Base-by-base conservation (phyloP, 2,888 invertebrate genomes). In the Eupithecia pulchellata region DNA sequence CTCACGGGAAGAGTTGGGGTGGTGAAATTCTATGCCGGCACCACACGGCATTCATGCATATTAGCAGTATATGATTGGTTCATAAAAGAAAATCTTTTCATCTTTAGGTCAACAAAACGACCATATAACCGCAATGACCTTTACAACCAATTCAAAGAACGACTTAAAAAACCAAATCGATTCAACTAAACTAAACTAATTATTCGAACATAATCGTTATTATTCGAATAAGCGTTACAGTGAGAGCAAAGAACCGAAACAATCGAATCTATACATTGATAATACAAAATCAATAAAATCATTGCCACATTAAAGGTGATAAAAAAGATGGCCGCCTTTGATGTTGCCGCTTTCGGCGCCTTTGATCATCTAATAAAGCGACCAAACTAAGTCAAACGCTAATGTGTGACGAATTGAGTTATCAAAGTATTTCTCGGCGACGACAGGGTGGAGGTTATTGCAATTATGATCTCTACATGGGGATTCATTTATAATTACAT, bases 231-330 rank as follows among this genome's bases (percentile, higher is more conserved):
- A 87, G 85, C 87, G 87, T 85, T 86, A 82, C 87, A 86, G 89
- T 87, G 87, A 90, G 89, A 89, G 90, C 91, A 89, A n/a, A 90
- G 86, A 91, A 92, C 89, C 84, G 83, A 82, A 81, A 85, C 84
- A 84, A 84, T 80, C 79, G 82, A 82, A 82, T 87, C 84, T 84
- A 85, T 25, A 52, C 52, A 52, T 76, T 72, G 87, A 88, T 91
- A 89, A 91, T 89, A 91, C 88, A 74, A 93, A 93, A 93, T 93
- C 93, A 94, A 94, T 94, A 94, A 93, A 94, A 92, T 92, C 91
- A 90, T 89, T 83, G 86, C 78, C 73, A 77, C 75, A 75, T 67
- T 75, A 75, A 71, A 73, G 70, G 73, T 77, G 76, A 71, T 75
- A 77, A 78, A 80, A 77, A 75, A 80, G 75, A 79, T 79, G 86